These are phyloP conservation scores for Paragorgia papillata DNA, from an alignment of 92 coral and sea anemone genomes.

Conservation along the genomic window DNA sequence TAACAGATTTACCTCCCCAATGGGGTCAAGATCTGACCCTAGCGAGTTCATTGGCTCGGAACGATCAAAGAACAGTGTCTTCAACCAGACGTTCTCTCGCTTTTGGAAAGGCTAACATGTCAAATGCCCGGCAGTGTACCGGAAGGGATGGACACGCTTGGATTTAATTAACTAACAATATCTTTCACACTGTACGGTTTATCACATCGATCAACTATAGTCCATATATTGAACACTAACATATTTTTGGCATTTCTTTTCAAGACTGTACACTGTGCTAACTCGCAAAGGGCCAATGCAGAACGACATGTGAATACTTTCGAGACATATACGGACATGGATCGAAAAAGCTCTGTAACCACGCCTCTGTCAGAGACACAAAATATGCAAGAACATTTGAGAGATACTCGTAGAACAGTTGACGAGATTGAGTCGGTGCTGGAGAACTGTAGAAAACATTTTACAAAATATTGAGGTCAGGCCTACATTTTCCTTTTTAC, in stretches of 20 bases:
- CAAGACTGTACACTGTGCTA: background rate
- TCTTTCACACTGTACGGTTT: too few species aligned
- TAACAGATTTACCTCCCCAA: too few species aligned
- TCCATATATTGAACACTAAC: too few species aligned
- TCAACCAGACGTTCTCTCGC: too few species aligned
- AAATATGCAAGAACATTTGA: background rate
- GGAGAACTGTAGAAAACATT: conserved; percentile 19
- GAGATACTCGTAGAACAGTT: conserved; percentile 15
- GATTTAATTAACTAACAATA: too few species aligned
- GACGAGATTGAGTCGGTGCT: conserved; percentile 16
- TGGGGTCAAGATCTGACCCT: too few species aligned
- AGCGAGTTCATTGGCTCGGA: too few species aligned
- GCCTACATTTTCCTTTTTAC: background rate
- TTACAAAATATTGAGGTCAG: conserved; percentile 9
- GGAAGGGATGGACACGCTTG: too few species aligned
- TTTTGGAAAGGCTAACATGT: too few species aligned
- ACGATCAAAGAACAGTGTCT: too few species aligned
- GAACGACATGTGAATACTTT: background rate
- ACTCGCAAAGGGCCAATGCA: background rate
- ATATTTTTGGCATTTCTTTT: background rate
- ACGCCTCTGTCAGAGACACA: background rate
- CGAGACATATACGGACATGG: background rate
- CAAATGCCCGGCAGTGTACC: too few species aligned
- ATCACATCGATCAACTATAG: too few species aligned
- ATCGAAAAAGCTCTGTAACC: background rate